Evolutionary conservation across 1,140 invertebrate species (phyloP).

Genomic region (Pseudomyrmex flavicornis): DNA sequence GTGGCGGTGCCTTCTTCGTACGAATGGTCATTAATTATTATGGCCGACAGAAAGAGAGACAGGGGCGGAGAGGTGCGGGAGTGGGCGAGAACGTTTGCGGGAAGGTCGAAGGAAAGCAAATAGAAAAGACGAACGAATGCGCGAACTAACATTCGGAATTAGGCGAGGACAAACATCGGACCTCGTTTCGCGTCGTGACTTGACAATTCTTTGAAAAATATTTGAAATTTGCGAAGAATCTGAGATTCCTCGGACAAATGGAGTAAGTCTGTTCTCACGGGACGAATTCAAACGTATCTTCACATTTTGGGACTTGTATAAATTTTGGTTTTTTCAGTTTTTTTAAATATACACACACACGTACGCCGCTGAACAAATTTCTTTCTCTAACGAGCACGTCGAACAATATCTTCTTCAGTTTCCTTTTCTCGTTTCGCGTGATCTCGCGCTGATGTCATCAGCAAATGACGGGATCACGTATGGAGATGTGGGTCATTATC

Average conservation of each 20-base stretch:
- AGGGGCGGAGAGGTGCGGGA: conserved; percentile 53
- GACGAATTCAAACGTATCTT: neutral
- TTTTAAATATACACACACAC: too few species aligned
- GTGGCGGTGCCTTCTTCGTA: conserved; percentile 75
- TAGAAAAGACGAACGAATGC: conserved; percentile 65
- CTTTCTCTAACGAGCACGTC: neutral
- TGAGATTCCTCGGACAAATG: neutral
- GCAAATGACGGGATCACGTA: conserved; percentile 3
- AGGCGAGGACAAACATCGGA: conserved; percentile 67
- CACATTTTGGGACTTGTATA: too few species aligned
- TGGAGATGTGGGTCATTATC: conserved; percentile 7
- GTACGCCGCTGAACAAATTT: neutral
- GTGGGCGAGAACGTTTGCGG: conserved; percentile 60
- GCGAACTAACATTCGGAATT: conserved; percentile 67
- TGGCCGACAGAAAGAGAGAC: conserved; percentile 64
- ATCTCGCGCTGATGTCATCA: conserved; percentile 40
- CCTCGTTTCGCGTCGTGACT: conserved; percentile 39
- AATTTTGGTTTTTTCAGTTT: too few species aligned
- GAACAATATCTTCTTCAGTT: neutral
- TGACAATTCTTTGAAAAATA: conserved; percentile 14
- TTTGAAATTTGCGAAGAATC: neutral
- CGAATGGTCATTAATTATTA: conserved; percentile 76
- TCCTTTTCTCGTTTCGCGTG: neutral
- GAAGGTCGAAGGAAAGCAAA: conserved; percentile 58
- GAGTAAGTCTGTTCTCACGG: neutral